Evolutionary conservation across 64 coral and sea anemone species (phyloP), one percentile per base, ranked within the genome.

Genomic region (Pocillopora damicornis): DNA sequence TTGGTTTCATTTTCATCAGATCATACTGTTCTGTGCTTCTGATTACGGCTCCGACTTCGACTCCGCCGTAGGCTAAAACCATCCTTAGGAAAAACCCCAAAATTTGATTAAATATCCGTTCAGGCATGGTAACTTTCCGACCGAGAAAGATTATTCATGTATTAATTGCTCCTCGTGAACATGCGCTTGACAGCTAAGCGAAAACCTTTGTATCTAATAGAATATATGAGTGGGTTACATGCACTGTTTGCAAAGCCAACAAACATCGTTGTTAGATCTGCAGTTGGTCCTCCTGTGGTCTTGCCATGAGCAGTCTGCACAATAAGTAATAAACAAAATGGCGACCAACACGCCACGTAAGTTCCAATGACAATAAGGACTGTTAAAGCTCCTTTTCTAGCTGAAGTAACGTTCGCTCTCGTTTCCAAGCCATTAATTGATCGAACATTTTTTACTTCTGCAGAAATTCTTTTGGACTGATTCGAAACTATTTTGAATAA

Each of bases 191-290:
- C 16, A 59, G 83, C 74, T 18, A 8, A 6, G 64, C 94, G 79
- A 75, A 95, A 95, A 17, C 36, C 59, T 57, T 23, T 75, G 81
- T 95, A 92, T 73, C 91, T 92, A 18, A 95, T 83, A 30, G 86
- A 92, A 30, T 95, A 95, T 14, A 95, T 92, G 15, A 95, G 72
- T 5, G 94, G 94, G 26, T 95, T 95, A 65, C 90, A 88, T 26
- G 90, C 90, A 17, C 94, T 95, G 42, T 95, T 95, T 0, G 82
- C 68, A 30, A 95, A 92, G 13, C 94, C 94, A 60, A 95, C 66
- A 37, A 95, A 95, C 90, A 95, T 95, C 0, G 90, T 89, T 74
- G 89, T 59, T 15, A 89, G 4, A 58, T 75, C 82, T 13, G 80
- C 86, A 59, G 78, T 73, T 15, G 65, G 64, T 0, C 89, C 89